Evolutionary conservation across 2,113 vertebrate species (phyloP), one percentile per base, ranked within the genome.

Genomic region (Antidorcas marsupialis): DNA sequence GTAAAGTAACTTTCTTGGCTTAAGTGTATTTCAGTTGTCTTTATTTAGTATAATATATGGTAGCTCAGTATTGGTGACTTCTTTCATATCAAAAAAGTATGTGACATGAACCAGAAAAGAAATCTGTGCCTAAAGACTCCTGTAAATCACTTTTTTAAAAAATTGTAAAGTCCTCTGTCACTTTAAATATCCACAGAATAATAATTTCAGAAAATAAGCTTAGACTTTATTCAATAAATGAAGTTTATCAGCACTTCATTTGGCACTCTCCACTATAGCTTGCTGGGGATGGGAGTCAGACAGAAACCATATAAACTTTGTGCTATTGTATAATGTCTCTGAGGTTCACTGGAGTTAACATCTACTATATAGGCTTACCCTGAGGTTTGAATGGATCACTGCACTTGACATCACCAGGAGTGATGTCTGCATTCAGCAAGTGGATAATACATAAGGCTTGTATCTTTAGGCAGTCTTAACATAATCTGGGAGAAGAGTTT

Each of bases 111-210:
- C 23, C 57, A 50, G 55, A 84, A 71, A 60, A 76, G 8, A 93
- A 95, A 92, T 43, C 19, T 23, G 15, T 16, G 53, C 23, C 6
- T 25, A 74, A 45, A 62, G 89, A 53, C 9, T 43, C 47, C n/a
- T 53, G 0, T 13, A 19, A 21, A 28, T 53, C 57, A 23, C 1
- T 7, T 76, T 30, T 45, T 62, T 1, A 23, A 74, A 71, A 25
- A 39, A 50, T 83, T 47, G 11, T 64, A 36, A 76, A 76, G 16
- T 79, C 28, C 11, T 7, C 6, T 86, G 36, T 55, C 2, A 53
- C 39, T 78, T 62, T 92, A 92, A 87, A 67, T 90, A 92, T 39
- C 43, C 16, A 89, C 64, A 88, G n/a, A 88, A 1, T 71, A 39
- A 39, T 23, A 19, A 82, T 59, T 96, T 90, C 6, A 94, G 7